phyloP scores from a whole-genome alignment of 2,113 vertebrate species.

The Pongo pygmaeus region DNA sequence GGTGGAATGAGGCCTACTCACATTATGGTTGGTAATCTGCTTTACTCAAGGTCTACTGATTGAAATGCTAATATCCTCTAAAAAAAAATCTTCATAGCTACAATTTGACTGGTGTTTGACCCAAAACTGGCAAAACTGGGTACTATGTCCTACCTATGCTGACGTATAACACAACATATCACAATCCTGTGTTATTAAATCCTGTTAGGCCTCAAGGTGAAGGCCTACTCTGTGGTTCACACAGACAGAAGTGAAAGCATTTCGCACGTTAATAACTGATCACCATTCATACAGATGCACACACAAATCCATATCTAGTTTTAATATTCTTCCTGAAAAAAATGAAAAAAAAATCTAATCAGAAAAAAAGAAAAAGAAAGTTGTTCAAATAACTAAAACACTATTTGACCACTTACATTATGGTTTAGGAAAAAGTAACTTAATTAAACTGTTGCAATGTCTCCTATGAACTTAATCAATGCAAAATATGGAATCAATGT shows the following conservation, averaged over 20 bases:
- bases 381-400: not conserved
- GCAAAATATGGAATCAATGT: not conserved
- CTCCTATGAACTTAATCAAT: not conserved
- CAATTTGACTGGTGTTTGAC: not conserved
- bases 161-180: not conserved
- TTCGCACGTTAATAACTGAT: conserved; percentile 92
- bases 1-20: not conserved
- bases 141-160: not conserved
- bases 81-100: not conserved
- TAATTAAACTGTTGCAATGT: not conserved
- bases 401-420: not conserved
- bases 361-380: not conserved
- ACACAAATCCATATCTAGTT: conserved; percentile 93
- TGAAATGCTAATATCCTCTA: not conserved
- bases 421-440: not conserved
- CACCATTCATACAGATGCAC: conserved; percentile 84
- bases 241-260: conserved; percentile 92
- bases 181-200: not conserved
- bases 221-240: conserved; percentile 89
- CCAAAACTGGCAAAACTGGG: not conserved
- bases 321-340: conserved; percentile 90
- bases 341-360: not conserved
- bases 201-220: not conserved
- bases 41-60: not conserved
- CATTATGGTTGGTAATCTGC: not conserved